These are phyloP conservation scores for Palaemon carinicauda DNA, from an alignment of 1,140 invertebrate species.

Conservation along the genomic window DNA sequence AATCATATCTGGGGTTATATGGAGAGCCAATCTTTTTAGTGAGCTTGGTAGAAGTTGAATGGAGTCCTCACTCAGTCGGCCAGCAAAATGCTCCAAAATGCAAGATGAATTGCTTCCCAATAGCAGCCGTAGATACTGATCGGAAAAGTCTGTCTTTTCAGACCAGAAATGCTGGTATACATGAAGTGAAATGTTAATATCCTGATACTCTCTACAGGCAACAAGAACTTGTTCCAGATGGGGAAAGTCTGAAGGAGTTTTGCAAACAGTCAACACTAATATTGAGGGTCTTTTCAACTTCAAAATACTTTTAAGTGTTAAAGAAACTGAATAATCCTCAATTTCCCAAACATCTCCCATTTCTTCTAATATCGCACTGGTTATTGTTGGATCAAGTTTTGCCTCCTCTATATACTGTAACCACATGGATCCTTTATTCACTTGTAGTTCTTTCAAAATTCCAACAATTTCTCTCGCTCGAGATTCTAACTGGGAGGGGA, in stretches of 20 bases:
- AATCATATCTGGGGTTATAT: conserved; percentile 19
- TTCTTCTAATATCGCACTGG: conserved; percentile 9
- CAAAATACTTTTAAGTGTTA: neutral
- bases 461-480: conserved; percentile 26
- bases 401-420: conserved; percentile 41
- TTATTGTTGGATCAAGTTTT: conserved; percentile 23
- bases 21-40: conserved; percentile 16
- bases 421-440: conserved; percentile 27
- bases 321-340: conserved; percentile 32
- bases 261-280: neutral
- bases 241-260: neutral
- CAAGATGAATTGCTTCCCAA: neutral
- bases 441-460: conserved; percentile 18
- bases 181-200: conserved; percentile 28
- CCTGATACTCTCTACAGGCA: neutral
- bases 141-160: conserved; percentile 26
- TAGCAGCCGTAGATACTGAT: conserved; percentile 9
- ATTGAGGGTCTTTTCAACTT: neutral
- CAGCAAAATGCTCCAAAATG: conserved; percentile 30
- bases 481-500: neutral
- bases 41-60: conserved; percentile 4
- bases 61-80: conserved; percentile 23
- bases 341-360: conserved; percentile 41
- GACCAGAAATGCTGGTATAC: conserved; percentile 49
- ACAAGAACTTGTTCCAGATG: conserved; percentile 25